Evolutionary conservation across 2,888 invertebrate genomes (phyloP).

Genomic region (Nysson spinosus): DNA sequence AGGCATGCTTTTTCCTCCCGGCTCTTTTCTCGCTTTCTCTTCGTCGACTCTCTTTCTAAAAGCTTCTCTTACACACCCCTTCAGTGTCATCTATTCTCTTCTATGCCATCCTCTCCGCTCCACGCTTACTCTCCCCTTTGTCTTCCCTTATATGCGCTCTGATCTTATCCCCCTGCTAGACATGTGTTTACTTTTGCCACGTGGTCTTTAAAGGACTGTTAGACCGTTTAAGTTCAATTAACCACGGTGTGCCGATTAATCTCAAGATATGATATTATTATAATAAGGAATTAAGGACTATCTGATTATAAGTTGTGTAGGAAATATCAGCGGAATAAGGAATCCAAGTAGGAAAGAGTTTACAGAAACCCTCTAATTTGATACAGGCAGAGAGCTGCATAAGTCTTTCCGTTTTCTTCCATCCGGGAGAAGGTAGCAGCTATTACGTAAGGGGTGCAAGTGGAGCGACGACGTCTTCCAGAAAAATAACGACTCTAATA

Average conservation of each 20-base stretch:
- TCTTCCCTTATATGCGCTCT: slow-evolving; percentile 24
- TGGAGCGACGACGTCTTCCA: slow-evolving; percentile 47
- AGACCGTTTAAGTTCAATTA: neutral
- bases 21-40: slow-evolving; percentile 51
- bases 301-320: neutral
- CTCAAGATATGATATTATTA: too few relatives aligned
- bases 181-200: slow-evolving; percentile 6
- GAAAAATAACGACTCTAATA: slow-evolving; percentile 71
- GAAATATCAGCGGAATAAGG: slow-evolving; percentile 3
- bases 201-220: neutral
- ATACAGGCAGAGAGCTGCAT: slow-evolving; percentile 26
- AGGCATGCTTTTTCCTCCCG: slow-evolving; percentile 65
- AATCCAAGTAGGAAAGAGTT: slow-evolving; percentile 15
- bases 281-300: too few relatives aligned
- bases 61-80: slow-evolving; percentile 23
- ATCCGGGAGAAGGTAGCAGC: slow-evolving; percentile 37
- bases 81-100: slow-evolving; percentile 35
- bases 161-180: slow-evolving; percentile 20
- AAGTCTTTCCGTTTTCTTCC: slow-evolving; percentile 38
- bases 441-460: slow-evolving; percentile 38
- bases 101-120: slow-evolving; percentile 23
- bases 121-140: neutral
- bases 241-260: too few relatives aligned
- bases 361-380: slow-evolving; percentile 45
- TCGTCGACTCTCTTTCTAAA: slow-evolving; percentile 28